These are phyloP conservation scores for Drosophila mauritiana DNA, from an alignment of 1,140 invertebrate species.

Conservation along the genomic window DNA sequence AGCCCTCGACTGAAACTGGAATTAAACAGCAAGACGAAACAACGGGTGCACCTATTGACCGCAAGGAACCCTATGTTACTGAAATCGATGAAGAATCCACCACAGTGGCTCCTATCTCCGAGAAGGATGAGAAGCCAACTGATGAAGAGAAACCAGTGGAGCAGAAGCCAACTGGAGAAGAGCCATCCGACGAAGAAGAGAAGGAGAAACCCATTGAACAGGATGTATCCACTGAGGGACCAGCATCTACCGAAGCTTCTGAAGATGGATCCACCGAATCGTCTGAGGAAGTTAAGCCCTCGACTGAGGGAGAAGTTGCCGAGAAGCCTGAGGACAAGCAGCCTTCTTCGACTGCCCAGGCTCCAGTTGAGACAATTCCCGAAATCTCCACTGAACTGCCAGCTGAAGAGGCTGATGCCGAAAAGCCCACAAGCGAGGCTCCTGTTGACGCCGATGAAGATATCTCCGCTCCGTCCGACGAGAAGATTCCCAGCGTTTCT, in stretches of 20 bases:
- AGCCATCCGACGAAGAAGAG: conserved; percentile 9
- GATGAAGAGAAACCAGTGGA: conserved; percentile 10
- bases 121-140: conserved; percentile 21
- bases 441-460: conserved; percentile 28
- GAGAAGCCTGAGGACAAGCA: conserved; percentile 20
- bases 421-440: conserved; percentile 25
- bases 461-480: conserved; percentile 17
- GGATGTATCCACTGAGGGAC: not conserved
- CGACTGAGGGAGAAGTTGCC: conserved; percentile 12
- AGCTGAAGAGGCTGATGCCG: conserved; percentile 19
- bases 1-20: conserved; percentile 28
- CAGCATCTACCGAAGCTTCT: conserved; percentile 7
- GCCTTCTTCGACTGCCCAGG: conserved; percentile 19
- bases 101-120: conserved; percentile 20
- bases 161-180: not conserved
- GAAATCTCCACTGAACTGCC: conserved; percentile 28
- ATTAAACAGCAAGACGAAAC: conserved; percentile 9
- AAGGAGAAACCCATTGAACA: conserved; percentile 5
- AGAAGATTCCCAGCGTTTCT: conserved; percentile 30
- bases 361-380: conserved; percentile 26
- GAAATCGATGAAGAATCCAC: conserved; percentile 12
- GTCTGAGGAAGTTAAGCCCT: conserved; percentile 24
- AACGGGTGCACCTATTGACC: conserved; percentile 9
- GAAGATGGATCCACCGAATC: conserved; percentile 32
- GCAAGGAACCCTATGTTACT: conserved; percentile 24